Conservation (phyloP, 2,888 invertebrate species). For the Caenorhabditis sp. region DNA sequence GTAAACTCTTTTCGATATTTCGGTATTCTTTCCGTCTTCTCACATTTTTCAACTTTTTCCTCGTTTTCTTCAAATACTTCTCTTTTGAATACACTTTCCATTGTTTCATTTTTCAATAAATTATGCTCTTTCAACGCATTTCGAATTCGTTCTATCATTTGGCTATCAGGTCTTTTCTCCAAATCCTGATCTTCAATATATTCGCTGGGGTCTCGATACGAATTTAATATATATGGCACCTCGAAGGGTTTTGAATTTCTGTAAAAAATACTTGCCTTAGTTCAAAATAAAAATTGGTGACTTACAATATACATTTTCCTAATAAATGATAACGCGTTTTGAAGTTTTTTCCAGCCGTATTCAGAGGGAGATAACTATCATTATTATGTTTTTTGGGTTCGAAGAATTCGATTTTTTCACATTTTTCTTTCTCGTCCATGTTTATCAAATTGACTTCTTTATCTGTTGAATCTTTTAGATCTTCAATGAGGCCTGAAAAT, state of each 20-base stretch:
- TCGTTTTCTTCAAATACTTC: no score
- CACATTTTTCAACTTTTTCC: background rate
- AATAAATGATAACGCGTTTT: conserved; percentile 1
- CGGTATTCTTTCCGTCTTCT: background rate
- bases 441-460: background rate
- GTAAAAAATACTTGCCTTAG: background rate
- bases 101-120: background rate
- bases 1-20: background rate
- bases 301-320: background rate
- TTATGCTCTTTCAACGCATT: background rate
- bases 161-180: background rate
- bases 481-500: no score
- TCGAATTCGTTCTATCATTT: background rate
- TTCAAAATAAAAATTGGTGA: background rate
- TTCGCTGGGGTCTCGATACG: background rate
- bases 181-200: background rate
- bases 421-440: background rate
- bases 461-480: no score
- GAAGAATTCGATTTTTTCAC: no score
- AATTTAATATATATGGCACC: background rate
- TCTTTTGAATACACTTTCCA: no score
- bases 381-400: background rate
- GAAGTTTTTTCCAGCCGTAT: conserved; percentile 7
- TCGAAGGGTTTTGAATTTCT: background rate
- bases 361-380: background rate